phyloP scores from a whole-genome alignment of 2,888 invertebrate species.

The Bimastos eiseni region DNA sequence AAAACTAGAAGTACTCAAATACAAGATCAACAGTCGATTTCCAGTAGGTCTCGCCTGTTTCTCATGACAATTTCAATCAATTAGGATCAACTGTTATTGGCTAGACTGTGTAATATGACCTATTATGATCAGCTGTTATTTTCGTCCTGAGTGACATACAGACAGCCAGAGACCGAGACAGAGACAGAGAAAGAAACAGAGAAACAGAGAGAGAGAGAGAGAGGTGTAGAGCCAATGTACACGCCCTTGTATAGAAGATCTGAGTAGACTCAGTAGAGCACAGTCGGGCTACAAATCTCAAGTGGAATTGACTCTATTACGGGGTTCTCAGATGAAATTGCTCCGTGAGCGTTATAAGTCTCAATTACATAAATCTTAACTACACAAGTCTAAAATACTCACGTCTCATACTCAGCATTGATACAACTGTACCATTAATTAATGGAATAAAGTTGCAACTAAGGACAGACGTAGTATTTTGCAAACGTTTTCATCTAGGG shows the following conservation, averaged over 20 bases:
- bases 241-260: too few relatives aligned
- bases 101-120: not conserved
- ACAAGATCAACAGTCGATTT: constrained; percentile 23
- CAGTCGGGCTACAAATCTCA: not conserved
- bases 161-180: too few relatives aligned
- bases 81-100: not conserved
- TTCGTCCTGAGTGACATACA: too few relatives aligned
- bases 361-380: not conserved
- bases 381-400: too few relatives aligned
- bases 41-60: not conserved
- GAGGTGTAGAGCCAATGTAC: too few relatives aligned
- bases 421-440: too few relatives aligned
- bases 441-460: not conserved
- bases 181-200: too few relatives aligned
- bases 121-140: too few relatives aligned
- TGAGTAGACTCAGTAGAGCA: too few relatives aligned
- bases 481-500: not conserved
- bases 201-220: too few relatives aligned
- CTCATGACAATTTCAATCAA: not conserved
- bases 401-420: too few relatives aligned
- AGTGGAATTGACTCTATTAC: too few relatives aligned
- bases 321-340: not conserved
- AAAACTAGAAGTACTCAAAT: constrained; percentile 15
- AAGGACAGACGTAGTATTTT: not conserved
- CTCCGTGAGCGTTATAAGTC: not conserved